These are phyloP conservation scores for Limnephilus rhombicus DNA, from an alignment of 2,888 invertebrate species.

Conservation along the genomic window DNA sequence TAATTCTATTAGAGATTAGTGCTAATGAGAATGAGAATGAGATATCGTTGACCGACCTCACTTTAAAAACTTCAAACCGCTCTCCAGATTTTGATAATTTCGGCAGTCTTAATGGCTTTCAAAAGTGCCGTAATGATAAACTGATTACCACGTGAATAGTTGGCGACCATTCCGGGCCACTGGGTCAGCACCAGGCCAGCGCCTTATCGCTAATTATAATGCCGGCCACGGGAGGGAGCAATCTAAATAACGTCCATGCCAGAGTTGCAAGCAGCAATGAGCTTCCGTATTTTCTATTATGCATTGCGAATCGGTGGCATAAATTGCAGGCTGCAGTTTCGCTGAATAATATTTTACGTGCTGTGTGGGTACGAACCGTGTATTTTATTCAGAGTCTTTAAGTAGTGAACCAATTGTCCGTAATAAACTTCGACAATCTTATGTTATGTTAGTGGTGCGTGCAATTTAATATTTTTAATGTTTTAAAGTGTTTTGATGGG, in stretches of 20 bases:
- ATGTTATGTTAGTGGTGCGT: neutral
- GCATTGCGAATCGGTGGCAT: constrained; percentile 10
- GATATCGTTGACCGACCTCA: neutral
- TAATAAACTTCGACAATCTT: neutral
- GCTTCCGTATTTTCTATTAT: neutral
- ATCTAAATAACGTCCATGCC: constrained; percentile 52
- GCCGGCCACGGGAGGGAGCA: constrained; percentile 25
- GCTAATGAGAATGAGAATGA: neutral
- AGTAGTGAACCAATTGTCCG: neutral
- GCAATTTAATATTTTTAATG: neutral
- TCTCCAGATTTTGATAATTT: constrained; percentile 16
- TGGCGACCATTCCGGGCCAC: constrained; percentile 30
- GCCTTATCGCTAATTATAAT: constrained; percentile 58
- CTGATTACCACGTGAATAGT: constrained; percentile 35
- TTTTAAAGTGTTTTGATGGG: too few species aligned
- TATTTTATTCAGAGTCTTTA: neutral
- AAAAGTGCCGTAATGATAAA: constrained; percentile 22
- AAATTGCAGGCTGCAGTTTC: constrained; percentile 5
- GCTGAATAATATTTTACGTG: neutral
- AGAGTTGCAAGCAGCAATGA: constrained; percentile 22
- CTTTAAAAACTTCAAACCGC: neutral
- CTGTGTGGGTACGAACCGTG: neutral
- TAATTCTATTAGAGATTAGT: neutral
- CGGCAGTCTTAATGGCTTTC: constrained; percentile 4
- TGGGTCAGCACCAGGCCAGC: constrained; percentile 20